Evolutionary conservation across 2,113 vertebrate species (phyloP).

Genomic region (Pseudonaja textilis): DNA sequence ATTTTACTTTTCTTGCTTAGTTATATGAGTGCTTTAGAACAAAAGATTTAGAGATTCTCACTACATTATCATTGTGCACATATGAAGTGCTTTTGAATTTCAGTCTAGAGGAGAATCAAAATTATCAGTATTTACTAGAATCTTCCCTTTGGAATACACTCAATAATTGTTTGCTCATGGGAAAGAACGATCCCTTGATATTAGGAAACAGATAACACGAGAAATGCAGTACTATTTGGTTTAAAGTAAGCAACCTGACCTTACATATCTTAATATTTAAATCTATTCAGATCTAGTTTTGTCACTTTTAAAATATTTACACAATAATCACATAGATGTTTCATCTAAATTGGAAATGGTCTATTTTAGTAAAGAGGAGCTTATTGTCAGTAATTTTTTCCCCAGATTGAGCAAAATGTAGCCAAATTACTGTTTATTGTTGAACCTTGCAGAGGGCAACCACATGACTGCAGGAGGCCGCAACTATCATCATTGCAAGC

Average conservation of each 20-base stretch:
- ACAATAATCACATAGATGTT: neutral
- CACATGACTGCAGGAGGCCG: neutral
- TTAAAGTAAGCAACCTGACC: neutral
- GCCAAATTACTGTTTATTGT: neutral
- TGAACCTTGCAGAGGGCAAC: neutral
- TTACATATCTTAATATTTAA: conserved; percentile 5
- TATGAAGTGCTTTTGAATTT: neutral
- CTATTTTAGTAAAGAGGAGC: neutral
- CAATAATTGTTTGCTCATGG: conserved; percentile 31
- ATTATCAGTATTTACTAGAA: conserved; percentile 3
- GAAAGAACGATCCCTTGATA: conserved; percentile 25
- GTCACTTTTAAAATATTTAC: neutral
- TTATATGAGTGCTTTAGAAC: neutral
- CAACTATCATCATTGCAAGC: neutral
- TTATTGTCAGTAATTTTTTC: neutral
- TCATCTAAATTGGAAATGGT: neutral
- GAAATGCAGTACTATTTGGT: neutral
- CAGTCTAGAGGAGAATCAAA: neutral
- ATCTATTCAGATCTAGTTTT: conserved; percentile 5
- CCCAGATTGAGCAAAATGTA: neutral
- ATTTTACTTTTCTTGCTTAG: neutral
- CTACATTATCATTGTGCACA: neutral
- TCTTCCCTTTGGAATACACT: neutral
- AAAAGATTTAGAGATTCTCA: neutral
- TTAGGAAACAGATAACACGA: neutral